These are phyloP conservation scores for Diabrotica virgifera DNA, from an alignment of 1,140 invertebrate genomes.

Conservation along the genomic window DNA sequence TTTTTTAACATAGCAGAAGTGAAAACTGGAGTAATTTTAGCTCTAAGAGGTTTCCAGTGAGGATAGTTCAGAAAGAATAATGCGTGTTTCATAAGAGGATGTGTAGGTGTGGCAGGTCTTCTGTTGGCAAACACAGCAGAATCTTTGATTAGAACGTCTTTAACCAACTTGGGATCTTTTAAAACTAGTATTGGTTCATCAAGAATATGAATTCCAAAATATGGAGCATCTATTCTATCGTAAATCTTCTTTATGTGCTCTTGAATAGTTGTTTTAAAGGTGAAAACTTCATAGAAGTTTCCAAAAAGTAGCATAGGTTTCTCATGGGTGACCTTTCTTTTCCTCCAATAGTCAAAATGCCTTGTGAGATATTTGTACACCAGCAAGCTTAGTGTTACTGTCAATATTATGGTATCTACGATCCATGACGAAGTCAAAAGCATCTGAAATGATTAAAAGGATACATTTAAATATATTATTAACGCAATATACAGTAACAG, in stretches of 20 bases:
- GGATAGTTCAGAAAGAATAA: neutral
- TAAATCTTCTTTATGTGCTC: slow-evolving; percentile 30
- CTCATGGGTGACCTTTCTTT: slow-evolving; percentile 36
- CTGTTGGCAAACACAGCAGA: neutral
- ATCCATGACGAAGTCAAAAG: slow-evolving; percentile 14
- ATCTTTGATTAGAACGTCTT: slow-evolving; percentile 48
- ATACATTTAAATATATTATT: neutral
- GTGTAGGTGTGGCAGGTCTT: neutral
- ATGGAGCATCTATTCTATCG: slow-evolving; percentile 40
- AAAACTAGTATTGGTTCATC: slow-evolving; percentile 41
- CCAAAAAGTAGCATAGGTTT: slow-evolving; percentile 46
- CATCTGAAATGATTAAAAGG: slow-evolving; percentile 16
- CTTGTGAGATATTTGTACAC: slow-evolving; percentile 29
- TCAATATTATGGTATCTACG: neutral
- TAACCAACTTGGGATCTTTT: slow-evolving; percentile 51
- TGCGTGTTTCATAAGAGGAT: neutral
- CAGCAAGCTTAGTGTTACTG: neutral
- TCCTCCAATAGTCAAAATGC: slow-evolving; percentile 42
- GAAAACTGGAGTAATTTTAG: neutral
- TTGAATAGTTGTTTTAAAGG: slow-evolving; percentile 19
- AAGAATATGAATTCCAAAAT: slow-evolving; percentile 47
- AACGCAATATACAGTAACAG: no score
- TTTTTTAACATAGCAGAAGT: neutral
- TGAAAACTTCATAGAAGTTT: slow-evolving; percentile 32
- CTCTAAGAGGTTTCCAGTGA: neutral